Evolutionary conservation across 1,140 invertebrate species (phyloP).

Genomic region (Drosophila fuyamai): DNA sequence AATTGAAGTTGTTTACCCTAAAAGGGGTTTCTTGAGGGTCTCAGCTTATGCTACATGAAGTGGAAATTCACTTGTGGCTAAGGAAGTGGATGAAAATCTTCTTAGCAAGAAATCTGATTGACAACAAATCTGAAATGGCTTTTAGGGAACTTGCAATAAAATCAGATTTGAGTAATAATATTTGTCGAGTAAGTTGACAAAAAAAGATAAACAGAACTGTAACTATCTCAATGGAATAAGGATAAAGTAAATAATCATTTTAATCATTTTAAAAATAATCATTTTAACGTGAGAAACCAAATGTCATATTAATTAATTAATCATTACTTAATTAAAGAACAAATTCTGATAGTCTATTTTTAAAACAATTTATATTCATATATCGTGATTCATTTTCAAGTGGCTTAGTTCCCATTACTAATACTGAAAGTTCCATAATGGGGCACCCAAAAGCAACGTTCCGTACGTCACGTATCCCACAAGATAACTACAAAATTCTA

Average conservation of each 20-base stretch:
- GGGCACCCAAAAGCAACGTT: conserved; percentile 1
- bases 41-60: conserved; percentile 37
- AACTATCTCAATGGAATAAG: not conserved
- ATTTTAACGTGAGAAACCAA: not conserved
- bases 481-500: conserved; percentile 21
- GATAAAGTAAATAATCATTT: not conserved
- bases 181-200: conserved; percentile 11
- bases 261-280: no score
- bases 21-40: conserved; percentile 20
- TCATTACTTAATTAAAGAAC: no score
- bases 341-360: not conserved
- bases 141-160: conserved; percentile 15
- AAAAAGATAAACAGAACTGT: conserved; percentile 11
- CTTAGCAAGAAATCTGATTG: conserved; percentile 35
- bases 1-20: conserved; percentile 52
- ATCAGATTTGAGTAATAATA: conserved; percentile 28
- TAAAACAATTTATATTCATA: not conserved
- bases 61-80: conserved; percentile 57
- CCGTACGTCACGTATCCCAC: conserved; percentile 25
- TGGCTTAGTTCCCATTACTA: not conserved
- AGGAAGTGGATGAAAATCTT: conserved; percentile 16
- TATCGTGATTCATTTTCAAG: conserved; percentile 1
- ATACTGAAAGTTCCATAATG: not conserved
- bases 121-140: conserved; percentile 31
- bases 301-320: no score